phyloP scores from a whole-genome alignment of 2,113 vertebrate species.

The Tupaia tana region DNA sequence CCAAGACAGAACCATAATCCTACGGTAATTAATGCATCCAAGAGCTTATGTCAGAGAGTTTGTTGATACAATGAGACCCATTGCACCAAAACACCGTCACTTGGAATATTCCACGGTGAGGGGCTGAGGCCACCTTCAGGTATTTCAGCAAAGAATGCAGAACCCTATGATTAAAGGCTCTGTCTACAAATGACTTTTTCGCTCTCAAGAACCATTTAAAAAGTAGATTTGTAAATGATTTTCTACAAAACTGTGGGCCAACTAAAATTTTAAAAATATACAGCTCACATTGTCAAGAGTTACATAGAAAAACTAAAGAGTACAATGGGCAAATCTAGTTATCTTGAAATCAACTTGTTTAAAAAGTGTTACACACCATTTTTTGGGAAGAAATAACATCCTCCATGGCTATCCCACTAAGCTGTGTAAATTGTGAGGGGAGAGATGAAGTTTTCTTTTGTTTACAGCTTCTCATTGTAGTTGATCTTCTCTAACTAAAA shows the following conservation, averaged over 20 bases:
- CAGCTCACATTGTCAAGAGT: neutral
- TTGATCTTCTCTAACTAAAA: neutral
- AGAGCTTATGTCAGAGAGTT: slow-evolving; percentile 24
- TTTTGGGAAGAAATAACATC: neutral
- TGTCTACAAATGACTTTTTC: neutral
- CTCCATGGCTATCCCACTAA: neutral
- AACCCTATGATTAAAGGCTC: neutral
- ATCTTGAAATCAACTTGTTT: neutral
- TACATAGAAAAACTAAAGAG: neutral
- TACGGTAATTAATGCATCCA: slow-evolving; percentile 50
- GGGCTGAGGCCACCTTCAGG: neutral
- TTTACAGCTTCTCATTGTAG: neutral
- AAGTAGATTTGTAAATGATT: neutral
- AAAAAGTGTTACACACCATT: neutral
- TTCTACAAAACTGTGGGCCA: neutral
- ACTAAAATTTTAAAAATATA: neutral
- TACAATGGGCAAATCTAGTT: neutral
- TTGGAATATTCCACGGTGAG: slow-evolving; percentile 47
- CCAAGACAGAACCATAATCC: slow-evolving; percentile 67
- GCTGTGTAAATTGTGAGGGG: neutral
- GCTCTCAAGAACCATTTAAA: neutral
- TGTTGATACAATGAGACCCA: neutral
- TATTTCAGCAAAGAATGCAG: slow-evolving; percentile 39
- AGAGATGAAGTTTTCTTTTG: neutral
- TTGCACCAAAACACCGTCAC: neutral